Evolutionary conservation across 2,113 vertebrate genomes (phyloP), one percentile per base, ranked within the genome.

Genomic region (Pampusana beccarii): DNA sequence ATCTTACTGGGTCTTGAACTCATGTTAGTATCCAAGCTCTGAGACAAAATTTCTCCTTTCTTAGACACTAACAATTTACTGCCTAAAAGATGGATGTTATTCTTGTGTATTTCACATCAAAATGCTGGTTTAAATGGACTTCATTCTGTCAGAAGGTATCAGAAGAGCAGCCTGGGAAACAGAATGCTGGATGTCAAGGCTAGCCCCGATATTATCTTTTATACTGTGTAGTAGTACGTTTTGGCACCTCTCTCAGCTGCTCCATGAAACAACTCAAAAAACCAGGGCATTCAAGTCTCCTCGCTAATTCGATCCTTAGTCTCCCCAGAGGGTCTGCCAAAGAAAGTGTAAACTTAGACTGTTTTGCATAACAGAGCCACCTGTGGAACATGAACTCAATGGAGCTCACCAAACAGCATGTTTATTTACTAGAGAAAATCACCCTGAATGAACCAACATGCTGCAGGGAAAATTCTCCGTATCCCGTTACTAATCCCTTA

Each of bases 401-500:
- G 2, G 50, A 72, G 42, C 42, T 82, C 48, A 88, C 38, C 54
- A 77, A 84, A 86, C 3, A 84, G 31, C 28, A 54, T 24, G 11
- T 29, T 72, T 86, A 69, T 86, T 84, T 93, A 34, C 23, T 61
- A 54, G 38, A 61, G 31, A 79, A 95, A 74, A 72, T 16, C 34
- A 80, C 36, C 42, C 38, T 75, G 60, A 86, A 74, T 81, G 53
- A 96, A 78, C n/a, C 29, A 80, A 40, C 0, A 0, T 44, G 40
- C 60, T 44, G n/a, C 53, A 67, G 13, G 44, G 44, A 18, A 60
- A 96, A 74, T 80, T 88, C 67, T 74, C 82, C 16, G 25, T 86
- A 86, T 93, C 67, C 56, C 53, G 73, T 95, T 90, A 83, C 69
- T 92, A 93, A 92, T 92, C 56, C 53, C 44, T 83, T 95, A 84